A percentile compares a stretch with the other conserved stretches of the same genome.
Evolutionary conservation across 2,888 invertebrate genomes (phyloP).

Genomic region (Macrophya annulata): DNA sequence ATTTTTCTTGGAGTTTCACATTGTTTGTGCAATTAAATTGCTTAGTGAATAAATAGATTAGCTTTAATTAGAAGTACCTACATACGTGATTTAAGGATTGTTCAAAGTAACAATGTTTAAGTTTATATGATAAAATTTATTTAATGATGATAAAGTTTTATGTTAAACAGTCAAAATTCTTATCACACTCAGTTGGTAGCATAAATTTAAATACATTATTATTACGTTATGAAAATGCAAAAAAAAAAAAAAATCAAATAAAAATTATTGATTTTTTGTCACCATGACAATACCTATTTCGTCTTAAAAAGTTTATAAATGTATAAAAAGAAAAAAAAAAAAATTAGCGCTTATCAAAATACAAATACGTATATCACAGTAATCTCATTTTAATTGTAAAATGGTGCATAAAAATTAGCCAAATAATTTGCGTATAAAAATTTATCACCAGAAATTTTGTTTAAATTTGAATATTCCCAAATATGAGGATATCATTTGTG

Average conservation of each 20-base stretch:
- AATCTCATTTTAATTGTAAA: constrained; percentile 1
- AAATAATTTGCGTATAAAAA: neutral
- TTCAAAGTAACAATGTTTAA: constrained; percentile 3
- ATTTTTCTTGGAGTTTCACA: neutral
- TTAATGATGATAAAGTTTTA: constrained; percentile 3
- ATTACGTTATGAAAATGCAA: neutral
- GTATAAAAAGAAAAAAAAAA: constrained; percentile 12
- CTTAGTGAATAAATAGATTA: neutral
- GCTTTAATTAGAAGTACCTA: constrained; percentile 7
- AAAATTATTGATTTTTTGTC: neutral
- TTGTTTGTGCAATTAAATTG: neutral
- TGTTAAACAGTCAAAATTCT: neutral
- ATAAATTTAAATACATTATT: neutral
- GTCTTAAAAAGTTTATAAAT: constrained; percentile 6
- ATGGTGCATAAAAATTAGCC: neutral
- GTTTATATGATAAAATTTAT: constrained; percentile 21
- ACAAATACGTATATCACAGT: constrained; percentile 45
- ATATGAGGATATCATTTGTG: neutral
- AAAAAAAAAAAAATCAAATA: too few relatives aligned
- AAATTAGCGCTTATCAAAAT: constrained; percentile 1
- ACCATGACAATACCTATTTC: neutral
- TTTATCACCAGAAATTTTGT: neutral
- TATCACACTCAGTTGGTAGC: constrained; percentile 17
- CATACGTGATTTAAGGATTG: neutral
- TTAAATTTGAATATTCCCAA: neutral